Evolutionary conservation across 2,113 vertebrate species (phyloP).

Genomic region (Ciconia stormi): DNA sequence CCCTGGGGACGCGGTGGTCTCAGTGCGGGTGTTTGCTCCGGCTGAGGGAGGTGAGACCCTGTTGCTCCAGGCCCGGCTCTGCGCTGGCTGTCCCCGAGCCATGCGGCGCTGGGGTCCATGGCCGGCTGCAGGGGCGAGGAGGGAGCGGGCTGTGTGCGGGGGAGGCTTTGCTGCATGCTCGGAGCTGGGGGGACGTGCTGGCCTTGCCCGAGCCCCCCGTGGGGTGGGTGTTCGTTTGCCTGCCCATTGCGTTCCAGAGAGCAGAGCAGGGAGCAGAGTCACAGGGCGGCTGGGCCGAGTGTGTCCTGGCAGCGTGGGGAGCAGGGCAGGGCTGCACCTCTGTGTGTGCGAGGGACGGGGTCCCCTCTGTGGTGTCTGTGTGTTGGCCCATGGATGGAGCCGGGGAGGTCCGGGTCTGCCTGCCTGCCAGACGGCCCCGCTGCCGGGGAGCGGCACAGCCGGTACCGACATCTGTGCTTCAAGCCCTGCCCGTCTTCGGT

Average conservation of each 20-base stretch:
- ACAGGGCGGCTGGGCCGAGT: accelerated
- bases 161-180: background rate
- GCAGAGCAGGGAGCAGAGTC: background rate
- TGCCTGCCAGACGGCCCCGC: slow-evolving; percentile 15
- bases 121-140: background rate
- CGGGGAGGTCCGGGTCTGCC: background rate
- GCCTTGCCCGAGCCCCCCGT: background rate
- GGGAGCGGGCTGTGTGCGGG: background rate
- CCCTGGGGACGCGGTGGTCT: background rate
- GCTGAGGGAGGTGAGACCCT: background rate
- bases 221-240: background rate
- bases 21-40: background rate
- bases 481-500: background rate
- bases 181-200: background rate
- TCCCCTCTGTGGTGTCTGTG: background rate
- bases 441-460: background rate
- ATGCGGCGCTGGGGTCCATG: background rate
- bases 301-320: background rate
- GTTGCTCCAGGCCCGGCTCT: background rate
- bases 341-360: accelerated
- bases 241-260: accelerated
- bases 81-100: background rate
- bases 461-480: slow-evolving; percentile 9
- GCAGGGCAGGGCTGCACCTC: background rate
- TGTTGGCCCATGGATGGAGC: background rate